phyloP scores from a whole-genome alignment of 2,888 invertebrate species.

The Beris chalybata region DNA sequence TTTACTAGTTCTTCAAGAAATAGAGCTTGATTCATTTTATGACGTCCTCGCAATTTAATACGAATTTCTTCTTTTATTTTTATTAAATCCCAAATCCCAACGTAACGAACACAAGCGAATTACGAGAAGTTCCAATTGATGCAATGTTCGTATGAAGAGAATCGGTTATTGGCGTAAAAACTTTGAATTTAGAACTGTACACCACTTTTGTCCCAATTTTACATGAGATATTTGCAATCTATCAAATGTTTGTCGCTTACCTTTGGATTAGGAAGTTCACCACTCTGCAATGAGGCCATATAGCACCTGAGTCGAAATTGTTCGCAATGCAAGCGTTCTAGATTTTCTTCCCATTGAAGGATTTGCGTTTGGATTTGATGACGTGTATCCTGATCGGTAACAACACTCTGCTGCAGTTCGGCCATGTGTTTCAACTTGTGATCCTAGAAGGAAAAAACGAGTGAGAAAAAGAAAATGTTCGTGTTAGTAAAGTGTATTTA shows the following conservation, averaged over 20 bases:
- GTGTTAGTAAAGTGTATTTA: background rate
- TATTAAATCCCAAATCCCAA: no score
- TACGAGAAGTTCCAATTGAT: no score
- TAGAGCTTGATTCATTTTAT: no score
- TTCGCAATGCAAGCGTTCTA: conserved; percentile 94
- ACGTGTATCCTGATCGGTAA: conserved; percentile 87
- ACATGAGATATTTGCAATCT: background rate
- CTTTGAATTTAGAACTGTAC: no score
- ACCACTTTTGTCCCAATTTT: no score
- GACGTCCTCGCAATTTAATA: no score
- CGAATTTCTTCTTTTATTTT: no score
- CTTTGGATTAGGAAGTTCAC: conserved; percentile 96
- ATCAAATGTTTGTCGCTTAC: conserved; percentile 58
- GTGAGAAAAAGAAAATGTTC: background rate
- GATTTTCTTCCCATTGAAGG: conserved; percentile 94
- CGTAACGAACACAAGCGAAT: no score
- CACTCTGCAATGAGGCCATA: conserved; percentile 94
- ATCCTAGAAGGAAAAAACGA: conserved; percentile 67
- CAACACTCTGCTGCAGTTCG: conserved; percentile 96
- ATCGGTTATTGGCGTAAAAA: no score
- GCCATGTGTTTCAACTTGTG: conserved; percentile 98
- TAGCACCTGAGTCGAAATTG: conserved; percentile 95
- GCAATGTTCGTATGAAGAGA: no score
- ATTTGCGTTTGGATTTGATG: conserved; percentile 93
- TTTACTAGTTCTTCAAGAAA: no score